A percentile compares a stretch with the other conserved stretches of the same genome.
phyloP scores from a whole-genome alignment of 2,888 invertebrate genomes.

The Tachina lurida region DNA sequence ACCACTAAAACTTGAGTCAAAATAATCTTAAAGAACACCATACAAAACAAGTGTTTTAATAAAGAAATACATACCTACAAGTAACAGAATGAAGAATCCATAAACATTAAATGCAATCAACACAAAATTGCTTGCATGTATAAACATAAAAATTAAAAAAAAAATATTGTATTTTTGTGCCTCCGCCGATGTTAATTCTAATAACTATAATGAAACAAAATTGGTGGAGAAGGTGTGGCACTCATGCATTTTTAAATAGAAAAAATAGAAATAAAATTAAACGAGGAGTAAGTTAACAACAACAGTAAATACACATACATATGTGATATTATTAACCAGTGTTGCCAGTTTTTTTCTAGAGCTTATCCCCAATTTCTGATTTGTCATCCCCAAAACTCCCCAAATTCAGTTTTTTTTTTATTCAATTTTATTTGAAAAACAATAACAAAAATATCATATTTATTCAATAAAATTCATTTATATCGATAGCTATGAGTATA shows the following conservation, averaged over 20 bases:
- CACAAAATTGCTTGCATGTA: conserved; percentile 44
- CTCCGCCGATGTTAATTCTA: conserved; percentile 24
- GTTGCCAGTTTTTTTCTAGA: no score
- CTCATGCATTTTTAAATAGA: conserved; percentile 53
- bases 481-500: no score
- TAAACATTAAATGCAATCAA: conserved; percentile 43
- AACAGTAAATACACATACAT: background rate
- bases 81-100: conserved; percentile 46
- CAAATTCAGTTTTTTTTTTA: no score
- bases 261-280: conserved; percentile 22
- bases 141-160: conserved; percentile 50
- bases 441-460: no score
- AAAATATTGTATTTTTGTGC: conserved; percentile 39
- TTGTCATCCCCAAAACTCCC: no score
- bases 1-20: conserved; percentile 30
- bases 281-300: conserved; percentile 57
- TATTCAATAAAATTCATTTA: no score
- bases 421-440: no score
- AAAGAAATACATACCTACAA: background rate
- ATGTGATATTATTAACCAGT: background rate
- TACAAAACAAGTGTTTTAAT: conserved; percentile 8
- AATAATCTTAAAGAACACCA: conserved; percentile 3
- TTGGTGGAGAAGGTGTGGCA: conserved; percentile 59
- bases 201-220: conserved; percentile 11
- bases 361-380: no score